Conservation (phyloP, 2,113 vertebrate genomes). For the Psilopsiagon aurifrons region DNA sequence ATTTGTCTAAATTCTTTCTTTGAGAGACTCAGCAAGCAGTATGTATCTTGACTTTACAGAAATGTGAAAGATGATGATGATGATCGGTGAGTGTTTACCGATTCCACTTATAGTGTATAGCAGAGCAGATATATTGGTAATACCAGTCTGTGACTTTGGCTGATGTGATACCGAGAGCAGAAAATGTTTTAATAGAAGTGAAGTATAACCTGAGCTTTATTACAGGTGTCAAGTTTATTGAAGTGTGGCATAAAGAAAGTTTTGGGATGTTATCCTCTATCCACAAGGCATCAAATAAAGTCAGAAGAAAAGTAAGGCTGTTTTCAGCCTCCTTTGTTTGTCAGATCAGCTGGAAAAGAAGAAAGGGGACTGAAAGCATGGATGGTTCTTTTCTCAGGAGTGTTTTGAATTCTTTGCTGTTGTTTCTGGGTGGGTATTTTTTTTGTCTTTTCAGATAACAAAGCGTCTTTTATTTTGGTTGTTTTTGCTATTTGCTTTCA, state of each 20-base stretch:
- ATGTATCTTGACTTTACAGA: neutral
- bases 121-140: neutral
- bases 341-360: neutral
- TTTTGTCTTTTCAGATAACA: neutral
- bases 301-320: neutral
- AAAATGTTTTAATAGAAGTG: neutral
- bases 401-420: neutral
- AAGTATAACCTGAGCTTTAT: neutral
- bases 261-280: fast-evolving
- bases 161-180: neutral
- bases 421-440: neutral
- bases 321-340: neutral
- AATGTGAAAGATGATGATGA: neutral
- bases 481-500: neutral
- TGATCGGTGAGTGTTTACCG: neutral
- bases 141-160: neutral
- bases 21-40: neutral
- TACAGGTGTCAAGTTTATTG: neutral
- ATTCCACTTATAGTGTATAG: neutral
- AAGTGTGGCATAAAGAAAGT: neutral
- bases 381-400: neutral
- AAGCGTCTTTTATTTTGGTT: neutral
- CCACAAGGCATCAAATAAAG: neutral
- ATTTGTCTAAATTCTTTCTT: neutral
- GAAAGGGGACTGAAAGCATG: neutral